phyloP scores from a whole-genome alignment of 1,140 invertebrate species.

The Euura lappo region DNA sequence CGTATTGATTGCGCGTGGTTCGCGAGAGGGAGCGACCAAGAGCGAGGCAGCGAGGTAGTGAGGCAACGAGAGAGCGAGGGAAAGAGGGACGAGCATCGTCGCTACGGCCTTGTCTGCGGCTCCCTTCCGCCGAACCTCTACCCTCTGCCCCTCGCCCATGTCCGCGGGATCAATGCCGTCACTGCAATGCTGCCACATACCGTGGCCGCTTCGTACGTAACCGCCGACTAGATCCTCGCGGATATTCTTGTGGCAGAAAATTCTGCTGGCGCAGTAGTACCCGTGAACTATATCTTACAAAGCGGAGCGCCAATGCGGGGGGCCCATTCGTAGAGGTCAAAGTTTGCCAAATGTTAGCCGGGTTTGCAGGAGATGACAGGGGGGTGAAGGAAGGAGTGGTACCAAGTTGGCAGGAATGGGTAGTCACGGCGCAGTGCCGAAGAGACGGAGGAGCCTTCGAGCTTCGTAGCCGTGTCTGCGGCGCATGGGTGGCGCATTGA shows the following conservation, averaged over 20 bases:
- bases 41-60: conserved; percentile 18
- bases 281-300: no score
- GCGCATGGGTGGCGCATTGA: background rate
- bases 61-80: conserved; percentile 16
- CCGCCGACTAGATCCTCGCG: conserved; percentile 22
- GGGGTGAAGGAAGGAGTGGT: background rate
- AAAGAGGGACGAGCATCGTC: conserved; percentile 31
- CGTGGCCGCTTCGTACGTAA: conserved; percentile 19
- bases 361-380: conserved; percentile 8
- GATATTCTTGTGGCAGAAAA: conserved; percentile 12
- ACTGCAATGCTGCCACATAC: conserved; percentile 37
- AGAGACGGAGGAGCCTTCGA: background rate
- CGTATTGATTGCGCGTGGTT: conserved; percentile 52
- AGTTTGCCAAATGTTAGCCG: background rate
- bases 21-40: conserved; percentile 29
- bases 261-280: background rate
- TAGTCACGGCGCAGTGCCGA: background rate
- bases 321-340: no score
- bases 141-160: conserved; percentile 15
- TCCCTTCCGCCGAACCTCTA: conserved; percentile 14
- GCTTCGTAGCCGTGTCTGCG: background rate
- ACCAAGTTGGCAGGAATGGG: background rate
- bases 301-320: no score
- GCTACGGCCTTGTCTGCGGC: conserved; percentile 27
- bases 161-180: conserved; percentile 39